Evolutionary conservation across 2,797 vertebrate genomes (phyloP).

Genomic region (Triplophysa bombifrons): DNA sequence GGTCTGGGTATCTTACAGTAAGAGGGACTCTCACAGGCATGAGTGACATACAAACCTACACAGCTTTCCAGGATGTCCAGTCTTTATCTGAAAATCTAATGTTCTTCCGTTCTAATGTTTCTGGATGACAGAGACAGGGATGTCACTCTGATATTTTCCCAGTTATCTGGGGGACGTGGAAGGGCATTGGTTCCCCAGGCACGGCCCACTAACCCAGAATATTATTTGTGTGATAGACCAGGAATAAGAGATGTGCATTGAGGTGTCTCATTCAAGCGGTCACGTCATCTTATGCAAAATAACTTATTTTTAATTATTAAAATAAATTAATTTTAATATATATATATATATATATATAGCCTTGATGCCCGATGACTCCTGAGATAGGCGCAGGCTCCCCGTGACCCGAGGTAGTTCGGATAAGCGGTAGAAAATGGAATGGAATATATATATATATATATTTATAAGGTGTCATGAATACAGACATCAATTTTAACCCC

Average conservation of each 20-base stretch:
- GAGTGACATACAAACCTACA: background rate
- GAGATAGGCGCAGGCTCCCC: no score
- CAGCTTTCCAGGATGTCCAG: background rate
- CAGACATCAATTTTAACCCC: no score
- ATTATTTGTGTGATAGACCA: constrained; percentile 14
- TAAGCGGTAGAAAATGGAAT: no score
- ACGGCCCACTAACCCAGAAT: background rate
- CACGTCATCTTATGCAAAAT: no score
- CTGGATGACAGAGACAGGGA: background rate
- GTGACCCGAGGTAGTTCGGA: no score
- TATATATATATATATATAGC: no score
- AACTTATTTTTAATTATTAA: no score
- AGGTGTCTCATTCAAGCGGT: no score
- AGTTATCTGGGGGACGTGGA: background rate
- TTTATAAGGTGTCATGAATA: no score
- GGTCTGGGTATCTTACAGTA: background rate
- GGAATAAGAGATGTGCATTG: constrained; percentile 5
- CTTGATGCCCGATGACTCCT: no score
- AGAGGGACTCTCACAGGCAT: background rate
- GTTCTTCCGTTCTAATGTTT: background rate
- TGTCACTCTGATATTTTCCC: background rate
- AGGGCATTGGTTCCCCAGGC: background rate
- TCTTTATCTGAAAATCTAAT: background rate
- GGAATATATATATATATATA: no score
- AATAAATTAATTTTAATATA: no score